Percentiles rank a stretch among this genome's conserved stretches.
Evolutionary conservation across 2,888 invertebrate species (phyloP).

Genomic region (Tetrapedia diversipes): DNA sequence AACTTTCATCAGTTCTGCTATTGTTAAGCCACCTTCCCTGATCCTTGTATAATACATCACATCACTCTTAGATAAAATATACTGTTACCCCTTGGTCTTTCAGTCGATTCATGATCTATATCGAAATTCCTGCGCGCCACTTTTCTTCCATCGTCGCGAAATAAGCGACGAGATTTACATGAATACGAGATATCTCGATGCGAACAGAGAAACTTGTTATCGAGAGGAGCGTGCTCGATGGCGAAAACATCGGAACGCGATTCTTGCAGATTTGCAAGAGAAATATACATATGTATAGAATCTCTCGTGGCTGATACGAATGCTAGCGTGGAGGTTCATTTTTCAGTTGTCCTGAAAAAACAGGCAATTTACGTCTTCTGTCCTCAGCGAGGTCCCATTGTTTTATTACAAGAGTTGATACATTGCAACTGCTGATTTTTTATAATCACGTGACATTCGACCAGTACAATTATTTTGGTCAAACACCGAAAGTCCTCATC

Average conservation of each 20-base stretch:
- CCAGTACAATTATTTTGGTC: too few relatives aligned
- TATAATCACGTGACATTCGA: not conserved
- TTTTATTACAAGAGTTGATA: not conserved
- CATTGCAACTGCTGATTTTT: not conserved
- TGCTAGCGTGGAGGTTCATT: not conserved
- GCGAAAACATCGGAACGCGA: constrained; percentile 19
- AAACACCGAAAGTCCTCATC: too few relatives aligned
- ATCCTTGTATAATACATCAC: not conserved
- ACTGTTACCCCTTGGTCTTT: not conserved
- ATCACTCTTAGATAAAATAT: not conserved
- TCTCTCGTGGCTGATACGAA: constrained; percentile 13
- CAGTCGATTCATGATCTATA: constrained; percentile 19
- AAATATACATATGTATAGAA: constrained; percentile 30
- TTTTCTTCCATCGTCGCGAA: constrained; percentile 24
- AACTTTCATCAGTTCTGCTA: not conserved
- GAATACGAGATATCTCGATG: constrained; percentile 28
- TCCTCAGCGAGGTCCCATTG: too few relatives aligned
- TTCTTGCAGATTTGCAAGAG: constrained; percentile 26
- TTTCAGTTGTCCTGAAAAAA: constrained; percentile 1
- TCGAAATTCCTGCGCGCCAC: constrained; percentile 8
- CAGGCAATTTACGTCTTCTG: not conserved
- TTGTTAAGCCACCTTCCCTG: not conserved
- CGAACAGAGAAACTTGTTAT: constrained; percentile 42
- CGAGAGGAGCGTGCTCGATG: constrained; percentile 3
- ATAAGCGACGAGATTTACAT: constrained; percentile 28